These are phyloP conservation scores for Dreissena polymorpha DNA, from an alignment of 1,140 invertebrate genomes.

Conservation along the genomic window DNA sequence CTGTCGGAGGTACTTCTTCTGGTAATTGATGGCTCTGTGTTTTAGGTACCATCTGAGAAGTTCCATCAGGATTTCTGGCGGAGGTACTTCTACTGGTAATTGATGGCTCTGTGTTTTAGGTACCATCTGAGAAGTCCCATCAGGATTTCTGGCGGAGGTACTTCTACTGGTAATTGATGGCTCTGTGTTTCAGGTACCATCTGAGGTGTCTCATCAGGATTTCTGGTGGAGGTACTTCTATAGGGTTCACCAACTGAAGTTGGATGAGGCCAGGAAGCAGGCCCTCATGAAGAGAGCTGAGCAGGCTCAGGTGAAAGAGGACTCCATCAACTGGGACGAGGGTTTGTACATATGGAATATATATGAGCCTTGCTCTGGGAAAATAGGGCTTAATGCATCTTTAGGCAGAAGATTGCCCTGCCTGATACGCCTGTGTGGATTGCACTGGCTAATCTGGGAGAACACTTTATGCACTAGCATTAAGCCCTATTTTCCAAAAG, in stretches of 20 bases:
- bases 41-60: slow-evolving; percentile 78
- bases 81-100: slow-evolving; percentile 81
- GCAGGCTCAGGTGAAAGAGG: slow-evolving; percentile 58
- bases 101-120: no score
- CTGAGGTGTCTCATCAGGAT: slow-evolving; percentile 78
- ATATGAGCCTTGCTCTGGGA: no score
- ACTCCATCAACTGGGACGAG: slow-evolving; percentile 61
- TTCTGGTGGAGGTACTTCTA: slow-evolving; percentile 82
- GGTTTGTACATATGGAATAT: slow-evolving; percentile 49
- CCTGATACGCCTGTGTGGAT: no score
- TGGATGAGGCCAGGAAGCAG: slow-evolving; percentile 76
- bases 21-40: no score
- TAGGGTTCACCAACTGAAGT: slow-evolving; percentile 77
- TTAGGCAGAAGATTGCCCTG: no score
- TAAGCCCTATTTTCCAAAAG: no score
- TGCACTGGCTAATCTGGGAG: no score
- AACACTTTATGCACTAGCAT: no score
- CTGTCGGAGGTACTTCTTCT: slow-evolving; percentile 81
- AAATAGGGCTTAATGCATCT: no score
- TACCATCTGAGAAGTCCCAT: slow-evolving; percentile 79
- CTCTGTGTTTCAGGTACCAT: slow-evolving; percentile 76
- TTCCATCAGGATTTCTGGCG: slow-evolving; percentile 81
- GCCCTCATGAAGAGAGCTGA: slow-evolving; percentile 75
- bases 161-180: no score
- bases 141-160: slow-evolving; percentile 81